Evolutionary conservation across 2,888 invertebrate species (phyloP).

Genomic region (Panzeria rudis): DNA sequence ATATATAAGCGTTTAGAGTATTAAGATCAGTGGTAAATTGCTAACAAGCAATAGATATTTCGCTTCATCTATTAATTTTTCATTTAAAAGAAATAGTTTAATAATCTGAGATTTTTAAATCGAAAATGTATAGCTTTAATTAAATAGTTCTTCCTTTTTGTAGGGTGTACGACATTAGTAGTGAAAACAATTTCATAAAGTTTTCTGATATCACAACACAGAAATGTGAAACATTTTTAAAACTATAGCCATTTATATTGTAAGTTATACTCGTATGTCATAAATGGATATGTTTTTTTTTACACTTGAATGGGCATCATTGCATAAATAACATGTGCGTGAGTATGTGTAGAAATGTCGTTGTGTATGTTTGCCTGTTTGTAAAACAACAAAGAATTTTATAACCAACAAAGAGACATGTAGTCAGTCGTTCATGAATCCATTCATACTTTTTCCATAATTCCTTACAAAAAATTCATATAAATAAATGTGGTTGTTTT

Average conservation of each 20-base stretch:
- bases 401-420: slow-evolving; percentile 29
- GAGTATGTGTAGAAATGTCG: not conserved
- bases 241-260: not conserved
- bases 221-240: slow-evolving; percentile 5
- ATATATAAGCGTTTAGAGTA: too few relatives aligned
- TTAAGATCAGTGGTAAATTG: too few relatives aligned
- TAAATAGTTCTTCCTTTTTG: not conserved
- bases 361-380: not conserved
- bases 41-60: too few relatives aligned
- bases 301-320: not conserved
- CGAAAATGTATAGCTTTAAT: too few relatives aligned
- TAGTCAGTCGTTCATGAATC: slow-evolving; percentile 10
- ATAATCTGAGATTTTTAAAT: too few relatives aligned
- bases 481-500: slow-evolving; percentile 20
- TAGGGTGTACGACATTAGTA: not conserved
- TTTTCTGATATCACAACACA: not conserved
- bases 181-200: not conserved
- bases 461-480: not conserved
- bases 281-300: not conserved
- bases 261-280: slow-evolving; percentile 4
- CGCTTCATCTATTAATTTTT: too few relatives aligned
- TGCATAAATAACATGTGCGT: not conserved
- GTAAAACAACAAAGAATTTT: not conserved
- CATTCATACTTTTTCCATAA: slow-evolving; percentile 11
- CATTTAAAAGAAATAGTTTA: too few relatives aligned